Evolutionary conservation across 2,797 vertebrate species (phyloP).

Genomic region (Acipenser oxyrinchus): DNA sequence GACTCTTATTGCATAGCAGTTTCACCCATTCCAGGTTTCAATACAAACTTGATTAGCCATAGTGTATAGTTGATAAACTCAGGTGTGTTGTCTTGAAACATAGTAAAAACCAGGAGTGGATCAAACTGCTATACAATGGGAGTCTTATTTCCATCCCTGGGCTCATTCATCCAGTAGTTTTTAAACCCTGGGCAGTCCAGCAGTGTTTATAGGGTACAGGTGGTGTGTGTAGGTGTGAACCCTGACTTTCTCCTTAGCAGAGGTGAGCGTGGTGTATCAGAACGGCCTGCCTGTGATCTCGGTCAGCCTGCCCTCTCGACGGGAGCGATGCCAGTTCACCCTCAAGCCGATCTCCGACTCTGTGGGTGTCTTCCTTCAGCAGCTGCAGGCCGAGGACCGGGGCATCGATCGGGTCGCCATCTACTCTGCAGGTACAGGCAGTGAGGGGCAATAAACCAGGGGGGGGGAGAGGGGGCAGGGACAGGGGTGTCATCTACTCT

Average conservation of each 20-base stretch:
- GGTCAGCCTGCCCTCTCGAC: constrained; percentile 84
- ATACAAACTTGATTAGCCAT: no score
- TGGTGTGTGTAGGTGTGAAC: constrained; percentile 11
- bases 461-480: constrained; percentile 68
- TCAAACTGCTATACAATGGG: no score
- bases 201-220: neutral
- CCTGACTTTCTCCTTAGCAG: constrained; percentile 39
- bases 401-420: constrained; percentile 94
- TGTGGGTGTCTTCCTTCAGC: constrained; percentile 88
- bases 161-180: no score
- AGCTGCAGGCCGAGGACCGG: constrained; percentile 89
- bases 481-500: neutral
- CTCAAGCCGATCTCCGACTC: constrained; percentile 94
- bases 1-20: no score
- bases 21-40: no score
- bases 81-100: no score
- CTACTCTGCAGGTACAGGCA: constrained; percentile 82
- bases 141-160: no score
- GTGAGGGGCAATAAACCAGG: no score
- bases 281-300: constrained; percentile 95
- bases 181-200: no score
- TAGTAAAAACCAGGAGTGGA: no score
- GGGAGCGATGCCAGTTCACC: constrained; percentile 93
- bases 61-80: no score
- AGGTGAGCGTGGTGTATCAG: constrained; percentile 91